These are phyloP conservation scores for Microhierax caerulescens DNA, from an alignment of 2,797 vertebrate genomes.

Conservation along the genomic window DNA sequence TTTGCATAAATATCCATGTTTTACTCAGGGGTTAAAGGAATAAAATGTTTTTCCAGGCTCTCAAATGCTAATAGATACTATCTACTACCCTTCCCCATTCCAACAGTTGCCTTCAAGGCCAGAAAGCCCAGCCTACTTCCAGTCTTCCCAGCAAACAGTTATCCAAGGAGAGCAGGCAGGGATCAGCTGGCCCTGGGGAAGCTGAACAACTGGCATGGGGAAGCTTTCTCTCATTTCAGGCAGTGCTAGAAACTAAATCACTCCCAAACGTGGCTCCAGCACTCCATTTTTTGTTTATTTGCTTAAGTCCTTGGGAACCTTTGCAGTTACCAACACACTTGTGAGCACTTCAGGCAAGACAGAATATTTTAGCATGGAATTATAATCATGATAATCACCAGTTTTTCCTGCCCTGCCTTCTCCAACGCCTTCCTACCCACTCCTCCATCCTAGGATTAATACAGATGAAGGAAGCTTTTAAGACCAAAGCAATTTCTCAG, in stretches of 20 bases:
- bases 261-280: neutral
- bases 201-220: conserved; percentile 12
- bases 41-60: neutral
- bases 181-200: conserved; percentile 38
- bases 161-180: conserved; percentile 36
- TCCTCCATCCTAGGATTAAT: neutral
- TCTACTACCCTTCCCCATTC: neutral
- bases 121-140: neutral
- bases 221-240: conserved; percentile 37
- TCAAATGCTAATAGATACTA: neutral
- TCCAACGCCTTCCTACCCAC: neutral
- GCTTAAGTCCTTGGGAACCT: conserved; percentile 38
- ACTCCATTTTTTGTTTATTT: conserved; percentile 43
- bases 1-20: rapidly evolving
- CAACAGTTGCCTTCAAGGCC: neutral
- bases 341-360: conserved; percentile 51
- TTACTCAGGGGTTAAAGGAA: neutral
- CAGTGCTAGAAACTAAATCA: neutral
- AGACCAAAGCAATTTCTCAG: neutral
- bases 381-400: neutral
- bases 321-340: conserved; percentile 52
- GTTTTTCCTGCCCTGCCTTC: neutral
- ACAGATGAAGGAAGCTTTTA: neutral
- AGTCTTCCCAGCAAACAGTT: conserved; percentile 38
- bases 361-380: conserved; percentile 14